Evolutionary conservation across 2,888 invertebrate genomes (phyloP), one percentile per base, ranked within the genome.

Genomic region (Metalampra italica): DNA sequence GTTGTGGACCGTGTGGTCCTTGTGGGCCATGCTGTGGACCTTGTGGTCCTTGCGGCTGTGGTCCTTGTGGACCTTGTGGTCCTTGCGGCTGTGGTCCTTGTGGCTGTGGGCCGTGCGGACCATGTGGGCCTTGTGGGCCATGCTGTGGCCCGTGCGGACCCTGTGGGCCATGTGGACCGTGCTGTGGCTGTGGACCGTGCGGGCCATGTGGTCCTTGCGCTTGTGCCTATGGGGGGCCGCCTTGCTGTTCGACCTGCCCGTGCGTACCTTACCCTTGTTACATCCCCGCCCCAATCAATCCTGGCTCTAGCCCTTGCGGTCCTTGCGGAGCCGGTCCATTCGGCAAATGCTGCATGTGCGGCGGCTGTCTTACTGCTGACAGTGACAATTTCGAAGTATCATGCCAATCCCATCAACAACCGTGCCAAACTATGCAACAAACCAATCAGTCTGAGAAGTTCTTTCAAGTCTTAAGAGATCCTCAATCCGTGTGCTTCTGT

Each of bases 81-180:
- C 54, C 57, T 0, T 55, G 47, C 45, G 53, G 56, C 5, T 53
- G 49, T 32, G 53, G 29, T 47, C 50, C 5, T 45, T 52, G 53
- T 13, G 53, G 54, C 0, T 15, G 39, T 5, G 40, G 40, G n/a
- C 15, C 39, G 3, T 40, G 29, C 11, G 40, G 40, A 11, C 15
- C 14, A 9, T 39, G 13, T 14, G 14, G 39, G 39, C 13, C 39
- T 9, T 47, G 49, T 29, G 50, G 49, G 15, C 34, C 34, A 3
- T 56, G n/a, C n/a, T n/a, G 57, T 38, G 51, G 52, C 0, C 54
- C 55, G 0, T 55, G 57, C 43, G 55, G 59, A 1, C 53, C 60
- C 3, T 66, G 65, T 45, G 59, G 61, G 1, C 62, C 69, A 0
- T 70, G 64, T 22, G 63, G 65, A 9, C 34, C 34, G 0, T 57